Base-by-base conservation (phyloP, 2,113 vertebrate species). In the Embiotoca jacksoni region DNA sequence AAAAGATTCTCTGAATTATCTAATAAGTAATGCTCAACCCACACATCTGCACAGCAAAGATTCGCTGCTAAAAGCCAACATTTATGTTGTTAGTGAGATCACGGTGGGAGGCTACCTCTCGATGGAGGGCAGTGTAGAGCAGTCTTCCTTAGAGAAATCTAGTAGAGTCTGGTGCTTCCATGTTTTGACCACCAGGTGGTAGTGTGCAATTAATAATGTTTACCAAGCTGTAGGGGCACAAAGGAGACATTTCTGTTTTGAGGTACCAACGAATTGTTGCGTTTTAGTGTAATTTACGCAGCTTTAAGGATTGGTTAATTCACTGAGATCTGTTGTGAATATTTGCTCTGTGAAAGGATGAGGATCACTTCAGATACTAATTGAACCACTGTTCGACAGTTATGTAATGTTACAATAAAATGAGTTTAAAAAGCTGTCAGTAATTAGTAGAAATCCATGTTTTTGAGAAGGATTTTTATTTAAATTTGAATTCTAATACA, bases 111-210 rank as follows among this genome's bases (percentile, higher is more conserved):
- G 52, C 46, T 57, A 3, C 5, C 57, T 75, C n/a, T 37, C 13
- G 15, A 46, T 15, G 2, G 50, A 78, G 5, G 39, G 36, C 53
- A 35, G 50, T 16, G n/a, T 41, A 23, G 59, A 57, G 23, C 23
- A 23, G 23, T 23, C 23, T 23, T 23, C 23, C 23, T 46, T 7
- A 57, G 37, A 16, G 15, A 70, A 56, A 35, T 36, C 1, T 23
- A 47, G 14, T 30, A 6, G 3, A 8, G 8, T 13, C 33, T 66
- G 53, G 63, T 72, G 79, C 4, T 83, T 85, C 53, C 35, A 13
- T 2, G 0, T 39, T 5, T 50, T 74, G 2, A 63, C 62, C 92
- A 89, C 88, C 70, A 88, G 92, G 35, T 86, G 87, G 81, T 4
- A 81, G 67, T 81, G 69, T 90, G 57, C 23, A 49, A 3, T 66